These are phyloP conservation scores for Lophius piscatorius DNA, from an alignment of 2,113 vertebrate genomes.

Conservation along the genomic window DNA sequence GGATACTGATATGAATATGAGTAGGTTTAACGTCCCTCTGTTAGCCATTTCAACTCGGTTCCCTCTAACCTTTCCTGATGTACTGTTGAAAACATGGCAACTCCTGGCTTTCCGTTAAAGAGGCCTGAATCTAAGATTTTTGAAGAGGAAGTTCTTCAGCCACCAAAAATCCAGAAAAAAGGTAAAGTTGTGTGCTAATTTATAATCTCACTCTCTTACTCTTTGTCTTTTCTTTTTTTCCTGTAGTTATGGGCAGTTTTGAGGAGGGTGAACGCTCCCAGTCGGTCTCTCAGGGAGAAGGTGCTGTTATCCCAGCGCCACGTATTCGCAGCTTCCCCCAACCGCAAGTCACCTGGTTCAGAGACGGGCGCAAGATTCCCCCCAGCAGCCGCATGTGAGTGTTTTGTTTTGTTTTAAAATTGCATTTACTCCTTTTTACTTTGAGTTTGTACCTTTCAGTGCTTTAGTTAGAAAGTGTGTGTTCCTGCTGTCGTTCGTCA, in stretches of 20 bases:
- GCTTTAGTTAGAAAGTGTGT: constrained; percentile 2
- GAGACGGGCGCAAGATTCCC: constrained; percentile 94
- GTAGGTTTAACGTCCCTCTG: constrained; percentile 44
- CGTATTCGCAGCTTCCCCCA: constrained; percentile 94
- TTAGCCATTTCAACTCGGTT: constrained; percentile 43
- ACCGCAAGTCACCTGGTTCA: constrained; percentile 97
- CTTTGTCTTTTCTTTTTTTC: too few relatives aligned
- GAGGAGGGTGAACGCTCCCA: constrained; percentile 87
- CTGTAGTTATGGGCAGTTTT: constrained; percentile 93
- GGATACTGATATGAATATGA: constrained; percentile 44
- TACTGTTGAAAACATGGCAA: constrained; percentile 63
- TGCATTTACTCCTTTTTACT: constrained; percentile 1
- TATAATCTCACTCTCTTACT: too few relatives aligned
- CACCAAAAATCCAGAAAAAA: too few relatives aligned
- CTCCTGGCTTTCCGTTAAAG: constrained; percentile 49
- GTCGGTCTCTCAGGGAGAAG: constrained; percentile 92
- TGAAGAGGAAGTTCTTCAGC: too few relatives aligned
- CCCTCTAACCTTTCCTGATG: constrained; percentile 25
- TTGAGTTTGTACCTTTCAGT: constrained; percentile 5
- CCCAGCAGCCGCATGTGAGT: constrained; percentile 97
- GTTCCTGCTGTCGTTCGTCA: not conserved
- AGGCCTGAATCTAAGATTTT: too few relatives aligned
- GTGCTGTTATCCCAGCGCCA: constrained; percentile 86
- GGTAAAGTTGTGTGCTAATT: too few relatives aligned
- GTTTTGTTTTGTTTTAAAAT: not conserved